phyloP scores from a whole-genome alignment of 2,797 vertebrate species.

The Prunella strophiata region DNA sequence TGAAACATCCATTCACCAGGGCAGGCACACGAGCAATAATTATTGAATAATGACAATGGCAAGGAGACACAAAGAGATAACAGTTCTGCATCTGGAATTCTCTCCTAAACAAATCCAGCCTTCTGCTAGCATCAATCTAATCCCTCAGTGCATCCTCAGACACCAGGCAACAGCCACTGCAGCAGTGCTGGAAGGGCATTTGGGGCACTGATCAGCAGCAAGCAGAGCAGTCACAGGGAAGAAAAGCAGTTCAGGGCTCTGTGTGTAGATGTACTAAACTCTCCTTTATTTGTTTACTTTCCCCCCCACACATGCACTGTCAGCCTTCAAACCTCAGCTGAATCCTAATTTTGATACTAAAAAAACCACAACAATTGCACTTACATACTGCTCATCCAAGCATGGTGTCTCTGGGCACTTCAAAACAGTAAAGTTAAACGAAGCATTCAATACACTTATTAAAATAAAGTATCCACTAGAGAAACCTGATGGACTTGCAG shows the following conservation, averaged over 20 bases:
- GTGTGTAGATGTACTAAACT: background rate
- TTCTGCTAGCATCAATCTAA: background rate
- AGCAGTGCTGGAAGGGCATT: background rate
- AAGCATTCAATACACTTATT: constrained; percentile 73
- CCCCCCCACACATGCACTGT: background rate
- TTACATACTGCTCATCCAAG: constrained; percentile 64
- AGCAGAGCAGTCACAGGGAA: background rate
- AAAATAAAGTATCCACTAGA: constrained; percentile 69
- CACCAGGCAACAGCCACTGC: background rate
- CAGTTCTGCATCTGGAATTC: background rate
- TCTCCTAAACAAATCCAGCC: background rate
- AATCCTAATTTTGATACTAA: constrained; percentile 52
- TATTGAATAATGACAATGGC: background rate
- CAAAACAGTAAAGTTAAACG: constrained; percentile 69
- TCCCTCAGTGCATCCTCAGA: background rate
- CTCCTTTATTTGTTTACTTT: background rate
- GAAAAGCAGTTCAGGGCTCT: background rate
- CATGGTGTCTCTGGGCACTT: constrained; percentile 60
- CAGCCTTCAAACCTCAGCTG: constrained; percentile 3
- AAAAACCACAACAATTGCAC: constrained; percentile 45
- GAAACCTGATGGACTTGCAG: constrained; percentile 38
- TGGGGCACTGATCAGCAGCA: background rate
- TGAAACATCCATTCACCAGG: background rate
- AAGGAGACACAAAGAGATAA: background rate
- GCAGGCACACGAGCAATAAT: accelerated